phyloP scores from a whole-genome alignment of 37 sponge, comb jelly and placozoan species.

The Crambe crambe region DNA sequence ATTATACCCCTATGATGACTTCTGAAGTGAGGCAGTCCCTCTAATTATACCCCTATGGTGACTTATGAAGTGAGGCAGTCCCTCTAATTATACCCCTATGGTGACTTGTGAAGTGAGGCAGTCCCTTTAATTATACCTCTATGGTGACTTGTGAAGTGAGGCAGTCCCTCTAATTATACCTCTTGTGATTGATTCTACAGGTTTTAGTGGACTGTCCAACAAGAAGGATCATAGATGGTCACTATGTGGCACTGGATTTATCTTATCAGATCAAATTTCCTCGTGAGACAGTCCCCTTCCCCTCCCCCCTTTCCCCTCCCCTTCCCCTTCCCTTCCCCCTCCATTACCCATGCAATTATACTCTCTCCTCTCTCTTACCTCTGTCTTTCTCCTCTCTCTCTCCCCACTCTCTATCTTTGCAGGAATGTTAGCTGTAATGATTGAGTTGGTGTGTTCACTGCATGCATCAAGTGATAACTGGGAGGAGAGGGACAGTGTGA shows the following conservation, averaged over 20 bases:
- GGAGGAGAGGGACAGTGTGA: constrained; percentile 24
- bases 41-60: too few species aligned
- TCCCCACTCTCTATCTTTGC: constrained; percentile 2
- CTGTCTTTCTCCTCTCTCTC: neutral
- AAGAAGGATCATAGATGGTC: constrained; percentile 28
- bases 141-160: neutral
- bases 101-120: constrained; percentile 66
- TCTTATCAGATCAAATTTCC: constrained; percentile 46
- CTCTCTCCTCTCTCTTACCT: constrained; percentile 2
- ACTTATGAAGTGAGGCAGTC: neutral
- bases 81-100: neutral
- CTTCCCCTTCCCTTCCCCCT: neutral
- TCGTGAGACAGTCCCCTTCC: constrained; percentile 12
- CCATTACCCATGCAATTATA: too few species aligned
- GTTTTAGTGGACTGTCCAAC: constrained; percentile 50
- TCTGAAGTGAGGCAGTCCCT: constrained; percentile 47
- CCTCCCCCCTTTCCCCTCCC: neutral
- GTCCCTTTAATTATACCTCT: too few species aligned
- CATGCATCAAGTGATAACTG: constrained; percentile 18
- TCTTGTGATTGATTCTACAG: constrained; percentile 3
- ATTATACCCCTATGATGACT: too few species aligned
- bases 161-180: neutral
- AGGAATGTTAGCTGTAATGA: constrained; percentile 57
- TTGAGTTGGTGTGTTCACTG: constrained; percentile 48
- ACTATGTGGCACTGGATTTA: constrained; percentile 53